Evolutionary conservation across 1,140 invertebrate species (phyloP), one percentile per base, ranked within the genome.

Genomic region (Hylaeus volcanicus): DNA sequence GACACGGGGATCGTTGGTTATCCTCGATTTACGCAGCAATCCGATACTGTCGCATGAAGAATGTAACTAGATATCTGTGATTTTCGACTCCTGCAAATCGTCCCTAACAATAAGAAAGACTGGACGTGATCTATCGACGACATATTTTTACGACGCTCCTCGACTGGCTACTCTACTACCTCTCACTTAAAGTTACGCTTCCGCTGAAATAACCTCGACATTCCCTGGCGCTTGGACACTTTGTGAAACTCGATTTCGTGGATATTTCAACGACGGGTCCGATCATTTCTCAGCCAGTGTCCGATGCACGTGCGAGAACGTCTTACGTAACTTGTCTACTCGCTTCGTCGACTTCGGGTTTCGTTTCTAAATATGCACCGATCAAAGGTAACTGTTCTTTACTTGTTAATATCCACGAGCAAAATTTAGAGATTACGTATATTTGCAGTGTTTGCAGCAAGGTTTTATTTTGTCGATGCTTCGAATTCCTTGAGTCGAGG

Each of bases 71-170:
- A 65, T 39, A 64, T 79, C 53, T 51, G 14, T 15, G 55, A 51
- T 41, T 70, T 58, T 70, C 74, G 58, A 61, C 37, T 8, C 79
- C 76, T 80, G 82, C 3, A 63, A 61, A 75, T 84, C 66, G 41
- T n/a, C 71, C 11, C 76, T 80, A 73, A 51, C 51, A 51, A 51
- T 51, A 51, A 68, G 72, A 26, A 73, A 79, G 26, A 73, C 45
- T 68, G 48, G 37, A 45, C 70, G 48, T 64, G 61, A 65, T 79
- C 70, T 73, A 73, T 73, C 41, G 48, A 55, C 66, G 75, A 77
- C 66, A 41, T n/a, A 56, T 15, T 6, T 56, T 43, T n/a, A n/a
- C 26, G 70, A 65, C 71, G 43, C 61, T 74, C 26, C 26, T 66
- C 77, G 61, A 39, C 63, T 9, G 60, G 14, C 61, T 55, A 73